Evolutionary conservation across 2,797 vertebrate species (phyloP).

Genomic region (Acipenser oxyrinchus): DNA sequence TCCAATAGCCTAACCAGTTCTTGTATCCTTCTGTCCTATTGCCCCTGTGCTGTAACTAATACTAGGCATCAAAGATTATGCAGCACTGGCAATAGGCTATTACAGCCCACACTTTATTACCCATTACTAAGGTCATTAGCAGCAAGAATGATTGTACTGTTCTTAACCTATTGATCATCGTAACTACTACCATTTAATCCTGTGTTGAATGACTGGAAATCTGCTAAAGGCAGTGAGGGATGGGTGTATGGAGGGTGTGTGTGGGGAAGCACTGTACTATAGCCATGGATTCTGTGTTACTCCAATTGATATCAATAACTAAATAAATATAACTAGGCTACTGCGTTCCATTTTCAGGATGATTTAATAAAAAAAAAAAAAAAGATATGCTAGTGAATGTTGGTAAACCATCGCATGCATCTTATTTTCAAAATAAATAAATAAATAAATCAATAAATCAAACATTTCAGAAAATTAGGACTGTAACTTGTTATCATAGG

Average conservation of each 20-base stretch:
- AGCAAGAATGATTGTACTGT: conserved; percentile 91
- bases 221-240: conserved; percentile 62
- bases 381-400: background rate
- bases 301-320: conserved; percentile 30
- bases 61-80: conserved; percentile 66
- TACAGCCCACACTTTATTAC: conserved; percentile 93
- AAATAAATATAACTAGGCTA: background rate
- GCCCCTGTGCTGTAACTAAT: conserved; percentile 47
- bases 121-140: conserved; percentile 99
- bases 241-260: conserved; percentile 32
- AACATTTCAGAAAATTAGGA: background rate
- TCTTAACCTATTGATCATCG: conserved; percentile 99
- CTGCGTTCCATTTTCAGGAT: background rate
- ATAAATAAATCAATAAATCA: background rate
- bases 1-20: conserved; percentile 29
- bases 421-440: background rate
- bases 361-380: background rate
- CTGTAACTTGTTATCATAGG: background rate
- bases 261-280: conserved; percentile 59
- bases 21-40: conserved; percentile 34
- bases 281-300: conserved; percentile 45
- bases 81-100: conserved; percentile 75
- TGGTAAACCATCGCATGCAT: background rate
- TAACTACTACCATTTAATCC: conserved; percentile 99
- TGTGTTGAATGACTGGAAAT: conserved; percentile 87